Evolutionary conservation across 2,888 invertebrate genomes (phyloP), one percentile per base, ranked within the genome.

Genomic region (Epistrophe eligans): DNA sequence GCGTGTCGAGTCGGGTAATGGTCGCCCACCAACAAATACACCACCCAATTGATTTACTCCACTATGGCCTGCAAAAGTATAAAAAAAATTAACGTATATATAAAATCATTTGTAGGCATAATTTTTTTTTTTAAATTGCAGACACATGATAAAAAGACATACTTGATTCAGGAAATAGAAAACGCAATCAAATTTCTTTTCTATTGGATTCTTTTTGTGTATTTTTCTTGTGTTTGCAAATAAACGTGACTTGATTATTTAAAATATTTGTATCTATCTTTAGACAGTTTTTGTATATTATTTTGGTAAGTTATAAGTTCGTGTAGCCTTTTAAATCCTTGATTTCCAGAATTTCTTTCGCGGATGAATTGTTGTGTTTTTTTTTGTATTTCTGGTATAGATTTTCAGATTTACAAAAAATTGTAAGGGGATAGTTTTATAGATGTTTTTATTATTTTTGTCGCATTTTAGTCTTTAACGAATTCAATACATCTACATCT

Each of bases 11-110:
- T 99, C 99, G 88, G 99, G 99, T 93, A 99, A 95, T 89, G 99
- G 99, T 90, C 99, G 95, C 89, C 99, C 99, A 94, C 98, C 98
- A 94, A 99, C 99, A 95, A 98, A 99, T 93, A 99, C 98, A 93
- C 99, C 99, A 93, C 99, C 99, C 94, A 99, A 96, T 95, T 99
- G 99, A 95, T 99, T 99, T 94, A 99, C 98, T 93, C 99, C 99
- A 95, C 98, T 99, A 95, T 99, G 99, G 94, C 99, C 97, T 95
- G 93, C 43, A 89, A 89, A 35, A 48, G 19, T 89, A 91, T n/a
- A 19, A 1, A 52, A 43, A 88, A 90, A 88, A 89, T 89, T 84
- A 84, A 76, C 50, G 17, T 77, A 50, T 48, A 50, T 38, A 79
- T 88, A 89, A 89, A 45, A n/a, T 11, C 24, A 62, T 35, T 52